Percentiles rank a stretch among this genome's conserved stretches.
Evolutionary conservation across 2,113 vertebrate genomes (phyloP).

Genomic region (Lophotis ruficrista): DNA sequence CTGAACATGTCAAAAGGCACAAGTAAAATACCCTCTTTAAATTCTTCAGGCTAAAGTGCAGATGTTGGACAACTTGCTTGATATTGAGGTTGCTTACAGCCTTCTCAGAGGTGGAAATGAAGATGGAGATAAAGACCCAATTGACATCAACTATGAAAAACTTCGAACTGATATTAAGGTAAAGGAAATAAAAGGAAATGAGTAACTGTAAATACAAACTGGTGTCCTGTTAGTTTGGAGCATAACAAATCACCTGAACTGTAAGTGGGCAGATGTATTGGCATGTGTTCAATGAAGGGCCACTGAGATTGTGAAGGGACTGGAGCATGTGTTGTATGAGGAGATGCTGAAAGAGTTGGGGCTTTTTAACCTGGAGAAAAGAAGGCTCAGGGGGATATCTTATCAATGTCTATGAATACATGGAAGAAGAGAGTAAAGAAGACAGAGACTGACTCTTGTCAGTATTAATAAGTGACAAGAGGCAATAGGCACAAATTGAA

Average conservation of each 20-base stretch:
- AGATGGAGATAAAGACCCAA: conserved; percentile 91
- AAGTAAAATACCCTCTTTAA: background rate
- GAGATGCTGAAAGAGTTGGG: background rate
- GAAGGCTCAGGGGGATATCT: background rate
- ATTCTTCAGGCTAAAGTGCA: conserved; percentile 90
- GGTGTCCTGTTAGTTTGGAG: background rate
- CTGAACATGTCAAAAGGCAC: background rate
- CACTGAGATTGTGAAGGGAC: background rate
- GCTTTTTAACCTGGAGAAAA: background rate
- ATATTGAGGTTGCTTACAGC: conserved; percentile 98
- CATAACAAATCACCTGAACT: background rate
- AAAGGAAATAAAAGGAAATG: background rate
- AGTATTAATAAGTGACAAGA: background rate
- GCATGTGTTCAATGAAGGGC: background rate
- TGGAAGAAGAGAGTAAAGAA: background rate
- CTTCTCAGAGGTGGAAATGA: conserved; percentile 92
- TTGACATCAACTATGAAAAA: conserved; percentile 98
- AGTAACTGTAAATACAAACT: background rate
- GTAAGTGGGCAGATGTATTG: background rate
- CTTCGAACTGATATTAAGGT: conserved; percentile 95
- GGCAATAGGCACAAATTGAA: background rate
- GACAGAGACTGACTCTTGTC: background rate
- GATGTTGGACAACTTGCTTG: conserved; percentile 97
- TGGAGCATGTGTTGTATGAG: background rate
- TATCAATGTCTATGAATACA: background rate